A percentile compares a stretch with the other conserved stretches of the same genome.
Evolutionary conservation across 2,888 invertebrate species (phyloP).

Genomic region (Lottia scabra): DNA sequence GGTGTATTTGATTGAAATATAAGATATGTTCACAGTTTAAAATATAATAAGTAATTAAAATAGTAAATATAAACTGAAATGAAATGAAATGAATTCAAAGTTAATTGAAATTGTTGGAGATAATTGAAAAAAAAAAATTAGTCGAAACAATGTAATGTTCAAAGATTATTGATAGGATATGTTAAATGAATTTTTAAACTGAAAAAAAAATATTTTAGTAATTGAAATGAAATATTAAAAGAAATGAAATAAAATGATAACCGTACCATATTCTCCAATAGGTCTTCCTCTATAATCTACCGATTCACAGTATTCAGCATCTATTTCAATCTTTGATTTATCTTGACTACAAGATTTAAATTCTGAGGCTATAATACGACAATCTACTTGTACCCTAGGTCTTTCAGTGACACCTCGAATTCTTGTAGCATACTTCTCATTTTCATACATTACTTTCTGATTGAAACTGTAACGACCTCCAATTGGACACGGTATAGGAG

Average conservation of each 20-base stretch:
- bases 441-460: slow-evolving; percentile 74
- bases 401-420: slow-evolving; percentile 94
- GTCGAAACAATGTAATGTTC: background rate
- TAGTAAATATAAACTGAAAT: too few relatives aligned
- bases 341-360: slow-evolving; percentile 96
- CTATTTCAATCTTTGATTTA: slow-evolving; percentile 88
- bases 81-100: background rate
- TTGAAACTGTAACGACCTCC: slow-evolving; percentile 96
- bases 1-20: too few relatives aligned
- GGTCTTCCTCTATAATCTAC: slow-evolving; percentile 95
- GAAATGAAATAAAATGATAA: background rate
- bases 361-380: slow-evolving; percentile 93
- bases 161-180: too few relatives aligned
- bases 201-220: too few relatives aligned
- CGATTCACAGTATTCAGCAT: slow-evolving; percentile 95
- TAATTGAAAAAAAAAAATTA: background rate
- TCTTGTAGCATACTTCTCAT: slow-evolving; percentile 83
- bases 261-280: slow-evolving; percentile 80
- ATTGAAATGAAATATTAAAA: too few relatives aligned
- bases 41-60: too few relatives aligned
- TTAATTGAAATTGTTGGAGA: too few relatives aligned
- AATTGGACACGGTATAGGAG: slow-evolving; percentile 92
- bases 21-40: too few relatives aligned
- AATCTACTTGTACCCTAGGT: slow-evolving; percentile 91
- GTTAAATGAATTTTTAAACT: too few relatives aligned